phyloP scores from a whole-genome alignment of 2,113 vertebrate species.

The Oryzias celebensis region DNA sequence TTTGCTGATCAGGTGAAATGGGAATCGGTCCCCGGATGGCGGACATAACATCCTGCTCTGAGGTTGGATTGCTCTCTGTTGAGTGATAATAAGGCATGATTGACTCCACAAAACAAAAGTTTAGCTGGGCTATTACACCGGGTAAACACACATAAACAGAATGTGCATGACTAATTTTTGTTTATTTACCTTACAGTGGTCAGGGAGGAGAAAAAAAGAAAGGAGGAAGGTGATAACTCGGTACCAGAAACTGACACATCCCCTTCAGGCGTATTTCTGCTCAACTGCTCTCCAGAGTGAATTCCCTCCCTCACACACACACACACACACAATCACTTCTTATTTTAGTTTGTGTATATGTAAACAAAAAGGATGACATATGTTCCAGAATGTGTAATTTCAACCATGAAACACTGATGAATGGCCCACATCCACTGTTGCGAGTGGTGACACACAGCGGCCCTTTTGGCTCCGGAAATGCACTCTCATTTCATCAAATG shows the following conservation, averaged over 20 bases:
- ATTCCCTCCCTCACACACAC: neutral
- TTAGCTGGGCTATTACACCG: slow-evolving; percentile 9
- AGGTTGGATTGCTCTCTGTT: slow-evolving; percentile 33
- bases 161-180: slow-evolving; percentile 10
- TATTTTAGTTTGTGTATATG: slow-evolving; percentile 15
- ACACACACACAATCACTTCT: neutral
- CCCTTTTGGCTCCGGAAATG: slow-evolving; percentile 22
- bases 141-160: slow-evolving; percentile 12
- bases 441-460: slow-evolving; percentile 26
- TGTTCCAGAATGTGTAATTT: slow-evolving; percentile 48
- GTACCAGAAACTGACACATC: slow-evolving; percentile 25
- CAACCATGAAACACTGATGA: slow-evolving; percentile 60
- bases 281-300: slow-evolving; percentile 31
- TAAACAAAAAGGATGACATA: slow-evolving; percentile 37
- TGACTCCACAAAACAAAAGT: slow-evolving; percentile 36
- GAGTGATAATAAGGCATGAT: slow-evolving; percentile 43
- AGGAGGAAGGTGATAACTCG: slow-evolving; percentile 14
- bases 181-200: slow-evolving; percentile 1
- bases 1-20: slow-evolving; percentile 54
- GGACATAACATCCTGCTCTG: slow-evolving; percentile 41
- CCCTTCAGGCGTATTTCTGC: slow-evolving; percentile 42
- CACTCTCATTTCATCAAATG: slow-evolving; percentile 57
- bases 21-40: slow-evolving; percentile 32
- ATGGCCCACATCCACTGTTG: slow-evolving; percentile 33
- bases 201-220: slow-evolving; percentile 11